Base-by-base conservation (phyloP, 2,113 vertebrate genomes). In the Felis catus region DNA sequence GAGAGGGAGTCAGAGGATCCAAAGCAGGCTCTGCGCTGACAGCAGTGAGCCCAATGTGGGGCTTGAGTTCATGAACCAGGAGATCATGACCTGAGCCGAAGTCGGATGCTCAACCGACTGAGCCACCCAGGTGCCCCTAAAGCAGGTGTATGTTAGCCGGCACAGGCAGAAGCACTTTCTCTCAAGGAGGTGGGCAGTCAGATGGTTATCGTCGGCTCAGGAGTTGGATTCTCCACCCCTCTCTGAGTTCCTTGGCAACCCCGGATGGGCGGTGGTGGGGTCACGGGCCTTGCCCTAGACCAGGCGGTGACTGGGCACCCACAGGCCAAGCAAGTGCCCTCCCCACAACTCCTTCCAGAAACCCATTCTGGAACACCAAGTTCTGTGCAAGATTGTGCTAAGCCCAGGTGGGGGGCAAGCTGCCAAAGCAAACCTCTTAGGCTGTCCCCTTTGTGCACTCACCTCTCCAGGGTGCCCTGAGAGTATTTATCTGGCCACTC, bases 391-490 rank as follows among this genome's bases (percentile, higher is more conserved):
- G 97, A 96, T 87, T 27, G 95, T 91, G 90, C 95, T 92, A 88
- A 97, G 96, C 97, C 87, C 96, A 78, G 96, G 74, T 19, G 11
- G 66, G 66, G 58, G 97, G 98, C 97, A 63, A 0, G 13, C 91
- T 94, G 98, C 97, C 97, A 98, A 97, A 93, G 80, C 88, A 97
- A 97, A 97, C 91, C 80, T 97, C 89, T 92, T 68, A 71, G 96
- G 65, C 74, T 51, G 61, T 89, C 89, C 66, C 96, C 73, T 70
- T 15, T 23, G 82, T 58, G 68, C 0, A 0, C 85, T 92, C 53
- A 18, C 55, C 94, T 88, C 91, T 74, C 92, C 79, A 21, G 78
- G 85, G 90, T 36, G 79, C 55, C 92, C 95, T 80, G 71, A n/a
- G 84, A 71, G 79, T 58, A 27, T 78, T 89, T 66, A 58, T 51